Base-by-base conservation (phyloP, 2,888 invertebrate species). In the Lampropteryx suffumata region DNA sequence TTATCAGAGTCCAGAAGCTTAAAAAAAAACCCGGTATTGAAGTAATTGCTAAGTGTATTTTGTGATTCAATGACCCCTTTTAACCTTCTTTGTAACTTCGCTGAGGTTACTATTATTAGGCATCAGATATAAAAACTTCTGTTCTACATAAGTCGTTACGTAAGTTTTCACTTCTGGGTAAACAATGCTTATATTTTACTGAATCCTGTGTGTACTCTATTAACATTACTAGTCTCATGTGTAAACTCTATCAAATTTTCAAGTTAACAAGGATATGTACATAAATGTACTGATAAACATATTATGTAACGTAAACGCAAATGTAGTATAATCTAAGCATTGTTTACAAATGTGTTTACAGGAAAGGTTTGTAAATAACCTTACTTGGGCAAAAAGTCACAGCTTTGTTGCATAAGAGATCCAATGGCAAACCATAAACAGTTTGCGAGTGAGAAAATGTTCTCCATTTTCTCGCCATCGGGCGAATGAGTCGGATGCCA, bases 351-450 rank as follows among this genome's bases (percentile, higher is more conserved):
- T 17, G 17, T 24, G 24, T 52, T 61, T 51, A 61, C 61, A 34
- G 43, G 9, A 65, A 61, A 60, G 62, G 59, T 64, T 63, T 65
- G 55, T 65, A 54, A 40, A 67, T 68, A 71, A 59, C 90, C 94
- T 94, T 95, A 97, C 97, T 96, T 97, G 85, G 98, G 98, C 69
- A 97, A 92, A 90, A 98, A 96, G 90, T 98, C 97, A 91, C 97
- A 97, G 81, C 98, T 97, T 91, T 98, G 98, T 82, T 97, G 97
- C 96, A 98, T 97, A 69, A 98, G 92, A 35, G 97, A 97, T 71
- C 97, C 97, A 68, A 98, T 97, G 66, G 97, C 97, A 90, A 99
- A 99, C 99, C 99, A 99, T 92, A 98, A 94, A 90, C 97, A 97
- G 92, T 98, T 98, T 90, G 96, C 92, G 80, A 96, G 90, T 52